Base-by-base conservation (phyloP, 2,888 invertebrate species). In the Dinocampus coccinellae region DNA sequence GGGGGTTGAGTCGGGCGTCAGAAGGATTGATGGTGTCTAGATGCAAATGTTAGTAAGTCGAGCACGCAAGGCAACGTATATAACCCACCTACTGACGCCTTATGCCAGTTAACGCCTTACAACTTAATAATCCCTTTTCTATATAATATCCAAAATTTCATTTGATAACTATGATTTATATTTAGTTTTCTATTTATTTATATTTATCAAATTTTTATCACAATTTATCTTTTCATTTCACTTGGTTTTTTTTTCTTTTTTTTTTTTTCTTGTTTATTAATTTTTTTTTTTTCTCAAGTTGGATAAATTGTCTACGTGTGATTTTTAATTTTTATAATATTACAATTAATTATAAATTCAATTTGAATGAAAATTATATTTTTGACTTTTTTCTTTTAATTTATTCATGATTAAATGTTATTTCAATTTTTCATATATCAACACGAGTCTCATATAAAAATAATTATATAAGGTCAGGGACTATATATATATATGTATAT, bases 51-150 rank as follows among this genome's bases (percentile, higher is more conserved):
- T 81, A 84, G 82, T 83, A 82, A 82, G 84, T 84, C 83, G 83
- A 80, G 84, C 86, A 87, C 85, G 86, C 85, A 84, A 85, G 76
- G 79, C 82, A 82, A 52, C 80, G 81, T 69, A 71, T 75, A 71
- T 84, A 82, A 83, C 83, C 73, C 85, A 84, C 86, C 85, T 86
- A 82, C 85, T 83, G 82, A 86, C 84, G 86, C 85, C 86, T 86
- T 85, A 85, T 85, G 86, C 87, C 87, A 87, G 87, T 87, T 87
- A 87, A 87, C 87, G 86, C 87, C 87, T 86, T 85, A 87, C 87
- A 85, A 82, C 87, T 87, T 85, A 87, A 87, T 87, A 87, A 87
- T 84, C 84, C 82, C 81, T 79, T n/a, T 82, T 83, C 79, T 79
- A 57, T 58, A 58, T 58, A 29, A 80, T 77, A 78, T 76, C 67